These are phyloP conservation scores for Ellobius talpinus DNA, from an alignment of 2,113 vertebrate genomes.

Conservation along the genomic window DNA sequence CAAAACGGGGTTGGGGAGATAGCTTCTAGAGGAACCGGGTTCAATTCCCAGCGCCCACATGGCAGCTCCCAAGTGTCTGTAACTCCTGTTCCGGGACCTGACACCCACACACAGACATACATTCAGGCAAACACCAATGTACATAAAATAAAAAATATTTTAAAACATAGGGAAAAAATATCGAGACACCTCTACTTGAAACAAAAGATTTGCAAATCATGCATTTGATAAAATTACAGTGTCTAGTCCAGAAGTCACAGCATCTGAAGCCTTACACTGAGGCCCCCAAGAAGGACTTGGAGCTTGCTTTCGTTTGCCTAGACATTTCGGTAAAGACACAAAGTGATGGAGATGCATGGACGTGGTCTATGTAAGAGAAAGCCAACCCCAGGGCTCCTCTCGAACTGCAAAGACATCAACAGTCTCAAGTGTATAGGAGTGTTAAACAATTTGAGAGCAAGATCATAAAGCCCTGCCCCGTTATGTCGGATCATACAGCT, in stretches of 20 bases:
- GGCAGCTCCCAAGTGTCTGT: not conserved
- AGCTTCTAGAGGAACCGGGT: not conserved
- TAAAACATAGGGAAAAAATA: not conserved
- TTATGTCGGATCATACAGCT: constrained; percentile 97
- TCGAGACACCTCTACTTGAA: not conserved
- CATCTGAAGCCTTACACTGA: constrained; percentile 94
- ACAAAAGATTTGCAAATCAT: not conserved
- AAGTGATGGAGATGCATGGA: constrained; percentile 99
- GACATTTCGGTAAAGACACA: constrained; percentile 98
- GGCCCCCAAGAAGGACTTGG: constrained; percentile 99
- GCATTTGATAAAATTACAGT: not conserved
- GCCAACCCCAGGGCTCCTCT: constrained; percentile 95
- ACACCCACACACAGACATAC: not conserved
- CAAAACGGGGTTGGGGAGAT: not conserved
- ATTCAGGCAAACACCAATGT: not conserved
- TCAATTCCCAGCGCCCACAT: not conserved
- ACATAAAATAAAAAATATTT: not conserved
- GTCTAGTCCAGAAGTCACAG: not conserved
- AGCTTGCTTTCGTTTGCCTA: constrained; percentile 84
- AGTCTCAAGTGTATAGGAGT: constrained; percentile 98
- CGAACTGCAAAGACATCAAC: constrained; percentile 98
- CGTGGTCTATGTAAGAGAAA: constrained; percentile 98
- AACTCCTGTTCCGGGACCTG: not conserved
- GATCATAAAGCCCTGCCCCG: constrained; percentile 98
- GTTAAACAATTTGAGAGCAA: constrained; percentile 99